A percentile compares a stretch with the other conserved stretches of the same genome.
phyloP scores from a whole-genome alignment of 2,797 vertebrate species.

The Triplophysa bombifrons region DNA sequence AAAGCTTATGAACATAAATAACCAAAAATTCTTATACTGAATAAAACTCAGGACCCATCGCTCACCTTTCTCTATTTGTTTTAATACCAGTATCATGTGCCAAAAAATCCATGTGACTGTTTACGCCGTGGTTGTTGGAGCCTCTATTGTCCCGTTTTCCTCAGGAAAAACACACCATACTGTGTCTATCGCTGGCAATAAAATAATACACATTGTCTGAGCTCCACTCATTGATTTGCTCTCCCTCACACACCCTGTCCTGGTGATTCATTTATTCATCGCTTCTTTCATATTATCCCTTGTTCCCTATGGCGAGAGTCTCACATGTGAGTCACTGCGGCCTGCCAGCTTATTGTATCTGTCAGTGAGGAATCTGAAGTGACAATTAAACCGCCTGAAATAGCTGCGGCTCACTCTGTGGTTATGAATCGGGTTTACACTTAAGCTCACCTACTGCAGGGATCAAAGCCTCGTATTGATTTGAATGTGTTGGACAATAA shows the following conservation, averaged over 20 bases:
- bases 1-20: background rate
- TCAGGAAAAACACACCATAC: background rate
- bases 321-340: constrained; percentile 40
- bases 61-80: background rate
- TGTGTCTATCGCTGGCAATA: constrained; percentile 16
- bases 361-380: constrained; percentile 45
- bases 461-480: constrained; percentile 39
- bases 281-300: constrained; percentile 30
- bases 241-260: constrained; percentile 16
- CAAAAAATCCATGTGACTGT: background rate
- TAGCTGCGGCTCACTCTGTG: constrained; percentile 23
- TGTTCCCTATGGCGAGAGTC: constrained; percentile 16
- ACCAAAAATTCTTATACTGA: background rate
- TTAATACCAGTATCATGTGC: background rate
- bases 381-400: constrained; percentile 46
- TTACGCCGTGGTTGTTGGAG: background rate
- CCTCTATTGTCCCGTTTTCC: constrained; percentile 6
- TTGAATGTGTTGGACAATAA: constrained; percentile 31
- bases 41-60: background rate
- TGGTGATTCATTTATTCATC: constrained; percentile 46
- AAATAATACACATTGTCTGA: constrained; percentile 25
- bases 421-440: constrained; percentile 28
- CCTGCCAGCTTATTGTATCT: constrained; percentile 48
- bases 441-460: constrained; percentile 32
- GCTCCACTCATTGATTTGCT: constrained; percentile 14